Evolutionary conservation across 92 coral and sea anemone species (phyloP).

Genomic region (Actinernus sp.): DNA sequence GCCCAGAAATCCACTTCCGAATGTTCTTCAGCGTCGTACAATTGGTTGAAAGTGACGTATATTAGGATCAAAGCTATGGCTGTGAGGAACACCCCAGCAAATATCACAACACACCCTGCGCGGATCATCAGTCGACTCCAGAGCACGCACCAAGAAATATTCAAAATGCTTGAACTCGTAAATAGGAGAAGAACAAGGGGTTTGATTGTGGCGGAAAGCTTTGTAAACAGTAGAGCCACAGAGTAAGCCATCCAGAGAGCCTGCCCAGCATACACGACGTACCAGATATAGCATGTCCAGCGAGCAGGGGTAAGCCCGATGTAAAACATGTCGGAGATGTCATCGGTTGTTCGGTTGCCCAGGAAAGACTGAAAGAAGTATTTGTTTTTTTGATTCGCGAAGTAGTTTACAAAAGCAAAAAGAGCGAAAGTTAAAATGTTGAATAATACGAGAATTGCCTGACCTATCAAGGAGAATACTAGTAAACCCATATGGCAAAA

Average conservation of each 20-base stretch:
- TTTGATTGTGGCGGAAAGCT: conserved; percentile 18
- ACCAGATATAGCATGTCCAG: conserved; percentile 24
- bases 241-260: conserved; percentile 16
- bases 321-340: conserved; percentile 2
- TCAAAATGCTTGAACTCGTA: conserved; percentile 16
- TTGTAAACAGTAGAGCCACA: conserved; percentile 15
- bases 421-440: conserved; percentile 12
- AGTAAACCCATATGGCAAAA: too few relatives aligned
- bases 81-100: conserved; percentile 34
- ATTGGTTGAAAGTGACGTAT: conserved; percentile 10
- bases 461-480: too few relatives aligned
- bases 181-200: conserved; percentile 9
- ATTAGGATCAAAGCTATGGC: conserved; percentile 33
- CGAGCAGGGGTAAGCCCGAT: conserved; percentile 1
- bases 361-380: conserved; percentile 29
- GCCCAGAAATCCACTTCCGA: conserved; percentile 26
- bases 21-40: conserved; percentile 31
- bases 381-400: conserved; percentile 1
- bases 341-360: conserved; percentile 4
- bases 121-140: conserved; percentile 15
- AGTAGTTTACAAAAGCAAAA: conserved; percentile 1
- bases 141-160: conserved; percentile 23
- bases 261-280: conserved; percentile 7
- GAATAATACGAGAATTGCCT: conserved; percentile 11
- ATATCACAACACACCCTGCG: conserved; percentile 30